A percentile compares a stretch with the other conserved stretches of the same genome.
phyloP scores from a whole-genome alignment of 2,888 invertebrate genomes.

The Sceliomorpha sp. region DNA sequence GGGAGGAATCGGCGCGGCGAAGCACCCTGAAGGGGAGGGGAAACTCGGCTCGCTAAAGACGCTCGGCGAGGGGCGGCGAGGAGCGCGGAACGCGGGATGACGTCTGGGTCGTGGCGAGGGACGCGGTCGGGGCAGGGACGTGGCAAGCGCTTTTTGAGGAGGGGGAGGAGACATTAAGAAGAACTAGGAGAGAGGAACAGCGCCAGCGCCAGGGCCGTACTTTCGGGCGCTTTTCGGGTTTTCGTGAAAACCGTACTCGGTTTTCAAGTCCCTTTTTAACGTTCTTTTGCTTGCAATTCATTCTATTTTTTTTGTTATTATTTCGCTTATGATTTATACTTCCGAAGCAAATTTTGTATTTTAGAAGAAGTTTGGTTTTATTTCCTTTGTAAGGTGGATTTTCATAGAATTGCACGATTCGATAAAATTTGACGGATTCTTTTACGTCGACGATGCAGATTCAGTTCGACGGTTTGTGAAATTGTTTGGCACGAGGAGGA shows the following conservation, averaged over 20 bases:
- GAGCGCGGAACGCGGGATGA: constrained; percentile 47
- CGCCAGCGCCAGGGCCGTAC: constrained; percentile 70
- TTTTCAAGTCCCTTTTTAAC: too few species aligned
- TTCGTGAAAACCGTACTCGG: too few species aligned
- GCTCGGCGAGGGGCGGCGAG: constrained; percentile 37
- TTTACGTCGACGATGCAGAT: constrained; percentile 5
- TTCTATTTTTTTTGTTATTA: too few species aligned
- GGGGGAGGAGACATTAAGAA: constrained; percentile 58
- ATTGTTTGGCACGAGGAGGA: too few species aligned
- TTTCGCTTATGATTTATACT: too few species aligned
- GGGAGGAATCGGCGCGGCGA: constrained; percentile 14
- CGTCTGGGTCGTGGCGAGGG: constrained; percentile 36
- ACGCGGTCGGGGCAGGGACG: constrained; percentile 51
- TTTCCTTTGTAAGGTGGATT: too few species aligned
- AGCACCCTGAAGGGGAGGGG: neutral
- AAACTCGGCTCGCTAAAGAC: constrained; percentile 13
- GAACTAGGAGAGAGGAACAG: constrained; percentile 62
- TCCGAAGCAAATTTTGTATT: too few species aligned
- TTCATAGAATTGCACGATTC: too few species aligned
- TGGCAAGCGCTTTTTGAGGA: constrained; percentile 30
- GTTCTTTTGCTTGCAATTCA: too few species aligned
- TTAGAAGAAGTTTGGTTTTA: too few species aligned
- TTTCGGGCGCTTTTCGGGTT: constrained; percentile 38
- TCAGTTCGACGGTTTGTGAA: too few species aligned
- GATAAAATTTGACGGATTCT: neutral